A percentile compares a stretch with the other conserved stretches of the same genome.
These are phyloP conservation scores for Sus cebifrons DNA, from an alignment of 2,797 vertebrate genomes.

Conservation along the genomic window DNA sequence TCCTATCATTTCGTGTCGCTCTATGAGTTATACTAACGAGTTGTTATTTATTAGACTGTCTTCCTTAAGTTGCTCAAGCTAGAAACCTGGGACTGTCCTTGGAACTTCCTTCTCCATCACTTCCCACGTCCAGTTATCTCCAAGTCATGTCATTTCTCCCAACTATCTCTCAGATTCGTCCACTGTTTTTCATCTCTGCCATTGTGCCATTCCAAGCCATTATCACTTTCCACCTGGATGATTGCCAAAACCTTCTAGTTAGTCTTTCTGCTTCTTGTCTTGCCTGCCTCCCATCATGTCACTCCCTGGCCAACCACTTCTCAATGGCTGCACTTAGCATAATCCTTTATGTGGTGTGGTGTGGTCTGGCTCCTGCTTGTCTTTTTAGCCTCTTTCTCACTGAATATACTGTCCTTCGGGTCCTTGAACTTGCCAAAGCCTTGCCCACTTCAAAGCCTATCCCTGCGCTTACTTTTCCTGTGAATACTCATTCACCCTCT, in stretches of 20 bases:
- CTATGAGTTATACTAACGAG: background rate
- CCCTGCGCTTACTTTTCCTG: background rate
- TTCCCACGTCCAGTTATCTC: slow-evolving; percentile 17
- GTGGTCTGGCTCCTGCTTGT: background rate
- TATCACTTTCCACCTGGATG: slow-evolving; percentile 25
- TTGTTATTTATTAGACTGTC: slow-evolving; percentile 27
- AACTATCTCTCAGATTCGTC: background rate
- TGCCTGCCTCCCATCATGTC: background rate
- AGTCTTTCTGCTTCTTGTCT: slow-evolving; percentile 58
- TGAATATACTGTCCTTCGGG: background rate
- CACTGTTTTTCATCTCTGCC: slow-evolving; percentile 8
- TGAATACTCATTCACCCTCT: background rate
- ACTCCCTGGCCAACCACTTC: background rate
- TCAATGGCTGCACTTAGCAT: background rate
- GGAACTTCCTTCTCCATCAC: background rate
- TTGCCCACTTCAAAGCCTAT: background rate
- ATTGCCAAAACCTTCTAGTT: background rate
- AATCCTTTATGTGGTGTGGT: background rate
- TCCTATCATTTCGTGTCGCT: background rate
- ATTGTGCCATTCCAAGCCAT: slow-evolving; percentile 23
- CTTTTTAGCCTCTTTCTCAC: background rate
- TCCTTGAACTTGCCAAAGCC: slow-evolving; percentile 38
- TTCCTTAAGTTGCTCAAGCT: background rate
- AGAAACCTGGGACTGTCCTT: slow-evolving; percentile 3
- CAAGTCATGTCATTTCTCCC: slow-evolving; percentile 2